Percentiles rank a stretch among this genome's conserved stretches.
Evolutionary conservation across 1,140 invertebrate species (phyloP).

Genomic region (Nomia melanderi): DNA sequence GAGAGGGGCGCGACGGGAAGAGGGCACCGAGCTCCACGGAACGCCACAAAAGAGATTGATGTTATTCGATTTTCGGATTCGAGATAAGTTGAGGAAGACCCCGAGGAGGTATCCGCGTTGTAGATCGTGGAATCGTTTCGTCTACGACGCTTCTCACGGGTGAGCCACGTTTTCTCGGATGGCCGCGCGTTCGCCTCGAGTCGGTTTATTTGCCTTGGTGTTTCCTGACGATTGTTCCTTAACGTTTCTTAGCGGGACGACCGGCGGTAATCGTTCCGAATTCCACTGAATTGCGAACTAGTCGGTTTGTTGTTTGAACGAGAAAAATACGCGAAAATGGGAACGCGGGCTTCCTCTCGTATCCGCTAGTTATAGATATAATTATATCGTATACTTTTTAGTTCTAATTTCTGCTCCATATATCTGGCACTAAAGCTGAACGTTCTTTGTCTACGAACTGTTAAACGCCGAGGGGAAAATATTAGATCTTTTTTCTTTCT

Average conservation of each 20-base stretch:
- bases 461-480: too few species aligned
- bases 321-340: too few species aligned
- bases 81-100: slow-evolving; percentile 57
- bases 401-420: too few species aligned
- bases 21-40: slow-evolving; percentile 31
- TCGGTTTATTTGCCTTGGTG: background rate
- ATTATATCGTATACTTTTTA: too few species aligned
- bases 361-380: too few species aligned
- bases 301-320: too few species aligned
- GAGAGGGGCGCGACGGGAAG: slow-evolving; percentile 3
- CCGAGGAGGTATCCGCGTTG: slow-evolving; percentile 25
- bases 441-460: too few species aligned
- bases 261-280: too few species aligned
- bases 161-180: background rate
- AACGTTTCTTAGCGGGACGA: background rate
- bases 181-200: background rate
- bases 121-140: slow-evolving; percentile 48
- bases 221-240: background rate
- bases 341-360: too few species aligned
- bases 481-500: too few species aligned
- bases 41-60: slow-evolving; percentile 63
- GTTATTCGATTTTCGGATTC: slow-evolving; percentile 66
- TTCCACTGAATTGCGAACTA: too few species aligned
- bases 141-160: slow-evolving; percentile 3
- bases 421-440: too few species aligned